phyloP scores from a whole-genome alignment of 1,140 invertebrate genomes.

The Akabosia matsudoensis region DNA sequence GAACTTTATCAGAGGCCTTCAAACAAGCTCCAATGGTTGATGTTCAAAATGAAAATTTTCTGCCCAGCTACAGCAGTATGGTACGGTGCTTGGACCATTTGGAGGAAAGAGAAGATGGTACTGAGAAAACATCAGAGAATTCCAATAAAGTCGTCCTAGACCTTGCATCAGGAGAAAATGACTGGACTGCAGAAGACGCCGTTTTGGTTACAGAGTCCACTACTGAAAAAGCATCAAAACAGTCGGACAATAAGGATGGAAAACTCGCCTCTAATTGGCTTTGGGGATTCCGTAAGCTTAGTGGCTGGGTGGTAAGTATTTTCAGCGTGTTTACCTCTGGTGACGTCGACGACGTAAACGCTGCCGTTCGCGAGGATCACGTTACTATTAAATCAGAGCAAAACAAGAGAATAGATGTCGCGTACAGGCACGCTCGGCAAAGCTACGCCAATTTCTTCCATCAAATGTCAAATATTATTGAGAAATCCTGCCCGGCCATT shows the following conservation, averaged over 20 bases:
- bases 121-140: neutral
- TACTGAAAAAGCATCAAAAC: neutral
- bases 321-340: no score
- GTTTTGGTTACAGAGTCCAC: neutral
- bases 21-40: neutral
- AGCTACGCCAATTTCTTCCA: conserved; percentile 13
- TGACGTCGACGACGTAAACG: no score
- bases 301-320: neutral
- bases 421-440: neutral
- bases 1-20: conserved; percentile 1
- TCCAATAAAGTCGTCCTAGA: no score
- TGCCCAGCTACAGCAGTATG: conserved; percentile 17
- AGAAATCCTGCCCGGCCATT: neutral
- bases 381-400: no score
- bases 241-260: neutral
- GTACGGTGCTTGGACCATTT: conserved; percentile 26
- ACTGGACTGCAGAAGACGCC: neutral
- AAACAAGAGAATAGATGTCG: neutral
- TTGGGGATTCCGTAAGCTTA: neutral
- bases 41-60: conserved; percentile 22
- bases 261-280: neutral
- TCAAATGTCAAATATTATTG: neutral
- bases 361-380: no score
- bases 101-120: neutral
- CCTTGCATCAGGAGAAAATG: no score